These are phyloP conservation scores for Mylabris phalerata DNA, from an alignment of 1,140 invertebrate species.

Conservation along the genomic window DNA sequence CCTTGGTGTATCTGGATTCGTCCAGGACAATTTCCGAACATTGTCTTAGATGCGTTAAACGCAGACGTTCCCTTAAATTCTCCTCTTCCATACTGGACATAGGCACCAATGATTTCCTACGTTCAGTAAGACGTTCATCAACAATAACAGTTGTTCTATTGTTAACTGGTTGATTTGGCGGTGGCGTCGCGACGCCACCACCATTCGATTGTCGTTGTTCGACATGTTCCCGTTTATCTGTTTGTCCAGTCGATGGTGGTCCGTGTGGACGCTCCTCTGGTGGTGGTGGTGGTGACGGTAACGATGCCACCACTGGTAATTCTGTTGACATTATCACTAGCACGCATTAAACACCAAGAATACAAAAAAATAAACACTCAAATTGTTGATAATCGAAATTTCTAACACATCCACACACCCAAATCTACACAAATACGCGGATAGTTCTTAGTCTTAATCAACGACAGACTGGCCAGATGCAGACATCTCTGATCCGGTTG, in stretches of 20 bases:
- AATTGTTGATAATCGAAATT: background rate
- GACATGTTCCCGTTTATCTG: background rate
- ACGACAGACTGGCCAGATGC: constrained; percentile 24
- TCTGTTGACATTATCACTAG: constrained; percentile 10
- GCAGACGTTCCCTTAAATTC: constrained; percentile 51
- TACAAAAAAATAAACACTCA: background rate
- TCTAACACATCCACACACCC: background rate
- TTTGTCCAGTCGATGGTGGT: background rate
- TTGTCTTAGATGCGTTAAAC: constrained; percentile 51
- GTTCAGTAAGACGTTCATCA: constrained; percentile 27
- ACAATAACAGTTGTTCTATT: constrained; percentile 3
- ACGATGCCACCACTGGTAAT: background rate
- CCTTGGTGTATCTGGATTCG: constrained; percentile 51
- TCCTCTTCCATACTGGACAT: constrained; percentile 63
- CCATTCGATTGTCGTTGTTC: background rate
- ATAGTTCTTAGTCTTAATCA: constrained; percentile 30
- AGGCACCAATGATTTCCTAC: constrained; percentile 31
- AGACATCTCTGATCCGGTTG: constrained; percentile 10
- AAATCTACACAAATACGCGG: constrained; percentile 10
- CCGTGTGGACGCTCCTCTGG: constrained; percentile 3
- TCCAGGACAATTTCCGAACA: constrained; percentile 56
- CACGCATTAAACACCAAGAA: constrained; percentile 6
- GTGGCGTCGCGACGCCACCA: constrained; percentile 19
- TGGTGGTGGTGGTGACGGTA: background rate
- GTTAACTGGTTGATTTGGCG: constrained; percentile 5